Conservation (phyloP, 2,888 invertebrate genomes). For the Drosophila atroscutellata region DNA sequence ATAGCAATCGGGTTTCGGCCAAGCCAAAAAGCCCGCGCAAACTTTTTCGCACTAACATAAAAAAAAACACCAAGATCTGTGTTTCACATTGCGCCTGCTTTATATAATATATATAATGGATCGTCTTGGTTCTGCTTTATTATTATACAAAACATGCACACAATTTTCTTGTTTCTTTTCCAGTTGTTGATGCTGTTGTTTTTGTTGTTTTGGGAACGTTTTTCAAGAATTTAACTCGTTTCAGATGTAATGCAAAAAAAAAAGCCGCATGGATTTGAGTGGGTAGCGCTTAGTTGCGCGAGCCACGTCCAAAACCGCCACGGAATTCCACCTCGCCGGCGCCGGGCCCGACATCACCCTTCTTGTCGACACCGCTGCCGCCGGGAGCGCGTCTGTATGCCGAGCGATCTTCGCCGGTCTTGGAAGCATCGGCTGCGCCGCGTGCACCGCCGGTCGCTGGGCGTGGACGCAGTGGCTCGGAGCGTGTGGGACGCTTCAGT, state of each 20-base stretch:
- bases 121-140: constrained; percentile 28
- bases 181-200: constrained; percentile 7
- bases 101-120: constrained; percentile 54
- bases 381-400: constrained; percentile 93
- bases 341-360: constrained; percentile 98
- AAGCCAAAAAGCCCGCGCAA: constrained; percentile 19
- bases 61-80: constrained; percentile 16
- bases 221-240: constrained; percentile 49
- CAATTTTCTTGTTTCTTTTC: constrained; percentile 20
- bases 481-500: constrained; percentile 94
- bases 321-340: constrained; percentile 96
- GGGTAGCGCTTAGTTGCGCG: constrained; percentile 82
- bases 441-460: constrained; percentile 89
- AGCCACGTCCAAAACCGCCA: constrained; percentile 92
- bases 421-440: constrained; percentile 88
- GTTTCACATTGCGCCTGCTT: constrained; percentile 66
- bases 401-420: constrained; percentile 92
- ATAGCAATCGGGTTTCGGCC: background rate
- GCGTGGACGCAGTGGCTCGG: constrained; percentile 93
- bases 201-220: constrained; percentile 27
- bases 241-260: constrained; percentile 54
- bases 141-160: constrained; percentile 63
- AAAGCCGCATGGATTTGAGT: constrained; percentile 39
- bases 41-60: constrained; percentile 1
- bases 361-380: constrained; percentile 93